Base-by-base conservation (phyloP, 2,113 vertebrate species). In the Bungarus multicinctus region DNA sequence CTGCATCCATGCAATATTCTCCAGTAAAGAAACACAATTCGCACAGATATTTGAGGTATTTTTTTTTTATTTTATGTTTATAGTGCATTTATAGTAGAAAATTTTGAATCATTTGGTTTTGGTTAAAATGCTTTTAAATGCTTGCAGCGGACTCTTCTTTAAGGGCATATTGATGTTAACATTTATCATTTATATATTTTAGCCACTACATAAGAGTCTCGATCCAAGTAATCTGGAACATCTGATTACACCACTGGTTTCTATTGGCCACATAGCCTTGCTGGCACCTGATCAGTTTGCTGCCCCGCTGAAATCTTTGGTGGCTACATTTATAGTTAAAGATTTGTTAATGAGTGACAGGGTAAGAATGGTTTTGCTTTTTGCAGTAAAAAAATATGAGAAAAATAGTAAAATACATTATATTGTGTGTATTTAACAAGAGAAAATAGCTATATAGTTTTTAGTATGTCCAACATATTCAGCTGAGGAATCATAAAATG, bases 41-140 rank as follows among this genome's bases (percentile, higher is more conserved):
- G 99, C 99, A 94, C 99, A 99, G 96, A 99, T 99, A 97, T 99
- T 99, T 97, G 99, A 99, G 99, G 99, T 99, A 97, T 6, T 88
- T 47, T 45, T 60, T 4, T 43, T 27, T 20, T 18, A 54, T 18
- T n/a, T 16, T 43, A 81, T 34, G 14, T 23, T 34, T 39, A 55
- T 45, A 81, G 9, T 85, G 27, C 23, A 39, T 34, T 89, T 27
- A 30, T 60, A 50, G 2, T 55, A n/a, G 47, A 39, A 5, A 18
- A 25, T 9, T 69, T 2, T 88, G 27, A 92, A 43, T 30, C 50
- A 27, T 50, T 64, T 60, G 34, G 45, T 69, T 94, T 93, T 81
- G 25, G 1, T 43, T 55, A 16, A 86, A 86, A 20, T 30, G 43
- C 9, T 30, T 91, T 88, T 74, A 50, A 88, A 53, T 10, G 27